phyloP scores from a whole-genome alignment of 2,797 vertebrate species.

The Schizopygopsis malacanthus region DNA sequence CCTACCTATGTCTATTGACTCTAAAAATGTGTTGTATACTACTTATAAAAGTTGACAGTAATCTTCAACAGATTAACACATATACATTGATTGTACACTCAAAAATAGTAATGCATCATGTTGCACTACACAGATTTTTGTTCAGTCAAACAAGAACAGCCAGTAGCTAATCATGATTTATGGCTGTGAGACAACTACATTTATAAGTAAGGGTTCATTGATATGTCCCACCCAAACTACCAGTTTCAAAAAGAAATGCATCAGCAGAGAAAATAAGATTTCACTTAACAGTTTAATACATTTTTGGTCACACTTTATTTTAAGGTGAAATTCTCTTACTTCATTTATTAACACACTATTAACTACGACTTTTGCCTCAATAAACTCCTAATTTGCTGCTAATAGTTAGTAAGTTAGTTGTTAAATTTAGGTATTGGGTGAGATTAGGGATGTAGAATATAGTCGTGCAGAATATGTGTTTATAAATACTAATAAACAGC shows the following conservation, averaged over 20 bases:
- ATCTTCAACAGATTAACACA: not conserved
- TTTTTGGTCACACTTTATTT: too few species aligned
- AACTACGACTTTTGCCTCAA: too few species aligned
- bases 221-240: not conserved
- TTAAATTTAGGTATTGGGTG: too few species aligned
- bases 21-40: not conserved
- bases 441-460: too few species aligned
- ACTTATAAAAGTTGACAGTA: not conserved
- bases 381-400: too few species aligned
- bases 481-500: too few species aligned
- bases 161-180: not conserved
- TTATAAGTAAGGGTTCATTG: not conserved
- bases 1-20: not conserved
- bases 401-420: too few species aligned
- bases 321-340: too few species aligned
- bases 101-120: not conserved
- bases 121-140: not conserved
- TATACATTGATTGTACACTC: not conserved
- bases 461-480: too few species aligned
- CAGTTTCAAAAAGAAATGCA: not conserved
- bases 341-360: too few species aligned
- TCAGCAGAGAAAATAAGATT: too few species aligned
- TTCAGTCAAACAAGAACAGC: not conserved
- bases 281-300: too few species aligned
- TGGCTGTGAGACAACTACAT: not conserved